phyloP scores from a whole-genome alignment of 2,888 invertebrate genomes.

The Scotopteryx bipunctaria region DNA sequence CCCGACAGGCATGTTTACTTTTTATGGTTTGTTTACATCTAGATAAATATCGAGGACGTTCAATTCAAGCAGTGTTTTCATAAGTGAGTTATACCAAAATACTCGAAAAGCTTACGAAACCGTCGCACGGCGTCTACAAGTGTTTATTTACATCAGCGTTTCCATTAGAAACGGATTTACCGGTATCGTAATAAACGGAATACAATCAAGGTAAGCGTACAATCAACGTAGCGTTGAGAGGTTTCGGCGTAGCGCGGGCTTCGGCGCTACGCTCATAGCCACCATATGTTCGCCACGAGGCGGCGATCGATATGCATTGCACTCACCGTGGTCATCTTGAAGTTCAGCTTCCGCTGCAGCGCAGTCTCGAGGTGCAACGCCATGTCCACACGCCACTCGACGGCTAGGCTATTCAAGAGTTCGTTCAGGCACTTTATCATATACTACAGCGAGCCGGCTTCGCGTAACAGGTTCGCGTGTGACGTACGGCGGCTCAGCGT shows the following conservation, averaged over 20 bases:
- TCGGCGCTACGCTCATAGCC: constrained; percentile 56
- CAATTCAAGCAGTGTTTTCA: constrained; percentile 30
- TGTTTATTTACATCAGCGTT: constrained; percentile 70
- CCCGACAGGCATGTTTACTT: constrained; percentile 26
- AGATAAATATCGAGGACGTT: constrained; percentile 33
- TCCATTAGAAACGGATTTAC: constrained; percentile 28
- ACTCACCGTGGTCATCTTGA: constrained; percentile 83
- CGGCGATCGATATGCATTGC: constrained; percentile 76
- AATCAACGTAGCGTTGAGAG: constrained; percentile 43
- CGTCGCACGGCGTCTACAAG: constrained; percentile 58
- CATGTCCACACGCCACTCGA: constrained; percentile 54
- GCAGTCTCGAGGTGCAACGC: constrained; percentile 79
- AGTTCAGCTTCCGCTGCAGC: constrained; percentile 80
- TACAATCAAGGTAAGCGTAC: constrained; percentile 43
- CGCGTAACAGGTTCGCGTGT: constrained; percentile 71
- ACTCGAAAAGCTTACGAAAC: constrained; percentile 30
- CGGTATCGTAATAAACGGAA: constrained; percentile 38
- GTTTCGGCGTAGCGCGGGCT: constrained; percentile 56
- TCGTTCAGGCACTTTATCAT: constrained; percentile 66
- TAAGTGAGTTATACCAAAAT: constrained; percentile 20
- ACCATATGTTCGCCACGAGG: constrained; percentile 79
- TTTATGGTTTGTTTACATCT: constrained; percentile 37
- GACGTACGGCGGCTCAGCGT: constrained; percentile 71
- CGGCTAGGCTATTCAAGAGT: constrained; percentile 51
- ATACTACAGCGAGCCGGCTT: constrained; percentile 64